Evolutionary conservation across 1,140 invertebrate species (phyloP), one percentile per base, ranked within the genome.

Genomic region (Holcopasites calliopsidis): DNA sequence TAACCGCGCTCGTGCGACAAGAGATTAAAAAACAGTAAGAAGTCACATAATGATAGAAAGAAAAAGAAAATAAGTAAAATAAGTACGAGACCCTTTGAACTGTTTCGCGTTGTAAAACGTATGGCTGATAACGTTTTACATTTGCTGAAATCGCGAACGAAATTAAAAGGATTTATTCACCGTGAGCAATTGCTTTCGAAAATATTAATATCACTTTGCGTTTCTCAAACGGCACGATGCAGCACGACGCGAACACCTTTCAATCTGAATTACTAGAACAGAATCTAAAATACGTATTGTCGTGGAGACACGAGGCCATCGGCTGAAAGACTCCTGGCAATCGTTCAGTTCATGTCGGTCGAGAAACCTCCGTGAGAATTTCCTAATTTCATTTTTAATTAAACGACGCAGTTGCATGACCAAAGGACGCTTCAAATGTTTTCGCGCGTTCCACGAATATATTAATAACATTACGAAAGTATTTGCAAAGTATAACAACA

Each of bases 71-170:
- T 47, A 47, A 70, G 16, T 26, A 35, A 49, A 3, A 66, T 0
- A 28, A n/a, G 16, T 42, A 21, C 10, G 26, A 3, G 11, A 44
- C 3, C n/a, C 7, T 21, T 62, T 21, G n/a, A 52, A 66, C 26
- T 44, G 28, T 31, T 47, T 16, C 23, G 40, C 21, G 55, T 85
- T 83, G 74, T 52, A 61, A 83, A 79, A 86, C 76, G 68, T 80
- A 76, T 89, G 88, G 87, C 88, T 88, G 87, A 75, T 40, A 31
- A 76, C 79, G 77, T 81, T 82, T 79, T 60, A 52, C 80, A 78
- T 66, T n/a, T n/a, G 11, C 33, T 72, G 11, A 28, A 47, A 60
- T 52, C 49, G 26, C 38, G 31, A 58, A 77, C 49, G 23, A 47
- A 66, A 74, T 38, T 11, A 21, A 26, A 33, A 35, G n/a, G 33